Evolutionary conservation across 1,140 invertebrate species (phyloP).

Genomic region (Cydia pomonella): DNA sequence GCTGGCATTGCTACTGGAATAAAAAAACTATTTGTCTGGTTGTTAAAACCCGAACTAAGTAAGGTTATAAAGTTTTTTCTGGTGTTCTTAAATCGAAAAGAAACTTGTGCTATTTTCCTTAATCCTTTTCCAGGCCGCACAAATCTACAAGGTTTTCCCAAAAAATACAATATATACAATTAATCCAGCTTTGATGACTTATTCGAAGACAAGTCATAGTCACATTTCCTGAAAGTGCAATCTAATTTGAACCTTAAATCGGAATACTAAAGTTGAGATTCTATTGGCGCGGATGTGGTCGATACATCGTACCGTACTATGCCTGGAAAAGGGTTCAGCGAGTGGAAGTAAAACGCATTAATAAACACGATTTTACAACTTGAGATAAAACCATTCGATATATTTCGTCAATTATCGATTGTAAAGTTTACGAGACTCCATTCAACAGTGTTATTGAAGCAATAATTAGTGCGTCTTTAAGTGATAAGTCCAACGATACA

Average conservation of each 20-base stretch:
- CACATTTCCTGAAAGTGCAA: too few relatives aligned
- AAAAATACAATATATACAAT: too few relatives aligned
- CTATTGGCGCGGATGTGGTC: too few relatives aligned
- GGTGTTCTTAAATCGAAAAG: neutral
- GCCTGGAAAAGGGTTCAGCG: too few relatives aligned
- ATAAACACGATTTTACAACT: neutral
- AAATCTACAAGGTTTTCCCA: too few relatives aligned
- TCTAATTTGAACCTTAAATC: too few relatives aligned
- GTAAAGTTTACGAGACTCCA: neutral
- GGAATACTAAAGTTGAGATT: too few relatives aligned
- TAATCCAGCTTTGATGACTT: too few relatives aligned
- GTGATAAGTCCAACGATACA: constrained; percentile 22
- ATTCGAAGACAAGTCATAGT: too few relatives aligned
- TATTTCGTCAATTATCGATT: neutral
- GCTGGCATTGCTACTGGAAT: constrained; percentile 7
- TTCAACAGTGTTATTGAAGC: constrained; percentile 9
- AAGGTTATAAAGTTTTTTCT: neutral
- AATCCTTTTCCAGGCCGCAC: too few relatives aligned
- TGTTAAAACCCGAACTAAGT: neutral
- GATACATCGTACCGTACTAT: too few relatives aligned
- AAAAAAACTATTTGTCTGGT: neutral
- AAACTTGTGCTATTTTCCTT: neutral
- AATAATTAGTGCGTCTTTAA: constrained; percentile 19
- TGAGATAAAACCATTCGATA: neutral
- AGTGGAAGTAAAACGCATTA: too few relatives aligned